phyloP scores from a whole-genome alignment of 2,797 vertebrate genomes.

The Petrocephalus sullivani region DNA sequence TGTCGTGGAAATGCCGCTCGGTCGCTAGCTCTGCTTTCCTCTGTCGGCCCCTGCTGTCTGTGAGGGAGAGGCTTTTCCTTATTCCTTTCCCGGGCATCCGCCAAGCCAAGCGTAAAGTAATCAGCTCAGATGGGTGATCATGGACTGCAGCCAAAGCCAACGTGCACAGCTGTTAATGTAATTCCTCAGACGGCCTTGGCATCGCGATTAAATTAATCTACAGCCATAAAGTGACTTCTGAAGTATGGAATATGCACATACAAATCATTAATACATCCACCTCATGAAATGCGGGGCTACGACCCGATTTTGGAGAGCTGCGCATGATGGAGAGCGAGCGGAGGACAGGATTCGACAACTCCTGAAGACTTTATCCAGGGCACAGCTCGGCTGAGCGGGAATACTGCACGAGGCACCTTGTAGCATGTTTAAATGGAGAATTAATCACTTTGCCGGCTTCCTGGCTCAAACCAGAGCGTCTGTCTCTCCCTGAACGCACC shows the following conservation, averaged over 20 bases:
- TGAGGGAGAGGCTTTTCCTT: background rate
- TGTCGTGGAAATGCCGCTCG: background rate
- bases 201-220: conserved; percentile 47
- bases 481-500: background rate
- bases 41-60: background rate
- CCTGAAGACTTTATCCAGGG: background rate
- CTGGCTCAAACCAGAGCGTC: background rate
- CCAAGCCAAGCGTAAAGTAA: conserved; percentile 53
- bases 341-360: background rate
- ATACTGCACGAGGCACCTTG: background rate
- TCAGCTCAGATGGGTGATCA: conserved; percentile 59
- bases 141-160: conserved; percentile 50
- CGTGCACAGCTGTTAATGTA: conserved; percentile 51
- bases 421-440: background rate
- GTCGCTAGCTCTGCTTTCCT: background rate
- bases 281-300: conserved; percentile 19
- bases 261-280: background rate
- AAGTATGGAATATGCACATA: conserved; percentile 19
- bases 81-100: conserved; percentile 51
- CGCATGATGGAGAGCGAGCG: background rate
- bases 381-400: background rate
- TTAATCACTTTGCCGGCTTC: background rate
- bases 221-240: conserved; percentile 48
- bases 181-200: conserved; percentile 44
- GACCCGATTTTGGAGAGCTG: conserved; percentile 17